A percentile compares a stretch with the other conserved stretches of the same genome.
Evolutionary conservation across 2,797 vertebrate species (phyloP).

Genomic region (Leucoraja ocellata): DNA sequence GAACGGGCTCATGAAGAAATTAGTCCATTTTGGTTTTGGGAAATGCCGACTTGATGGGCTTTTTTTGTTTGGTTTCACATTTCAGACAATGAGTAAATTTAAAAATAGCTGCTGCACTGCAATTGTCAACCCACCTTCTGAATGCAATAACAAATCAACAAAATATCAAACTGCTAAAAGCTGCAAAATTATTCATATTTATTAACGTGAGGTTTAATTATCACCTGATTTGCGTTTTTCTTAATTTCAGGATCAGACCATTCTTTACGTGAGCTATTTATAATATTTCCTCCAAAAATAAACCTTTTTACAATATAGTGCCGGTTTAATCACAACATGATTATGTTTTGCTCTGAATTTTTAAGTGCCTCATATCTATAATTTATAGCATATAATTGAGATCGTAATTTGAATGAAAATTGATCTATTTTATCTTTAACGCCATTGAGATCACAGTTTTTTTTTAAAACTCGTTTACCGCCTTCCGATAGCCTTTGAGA

Average conservation of each 20-base stretch:
- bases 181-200: neutral
- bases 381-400: conserved; percentile 7
- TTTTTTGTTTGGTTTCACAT: neutral
- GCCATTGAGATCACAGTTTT: neutral
- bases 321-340: neutral
- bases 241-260: neutral
- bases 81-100: neutral
- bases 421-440: conserved; percentile 8
- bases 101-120: neutral
- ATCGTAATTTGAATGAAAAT: conserved; percentile 7
- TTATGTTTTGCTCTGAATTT: neutral
- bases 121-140: neutral
- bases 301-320: neutral
- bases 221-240: neutral
- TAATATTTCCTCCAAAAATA: neutral
- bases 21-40: neutral
- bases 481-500: neutral
- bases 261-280: neutral
- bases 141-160: neutral
- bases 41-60: neutral
- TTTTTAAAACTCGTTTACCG: neutral
- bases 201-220: neutral
- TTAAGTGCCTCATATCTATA: neutral
- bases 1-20: neutral
- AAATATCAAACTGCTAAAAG: neutral